A percentile compares a stretch with the other conserved stretches of the same genome.
Evolutionary conservation across 1,140 invertebrate species (phyloP).

Genomic region (Brachionus calyciflorus): DNA sequence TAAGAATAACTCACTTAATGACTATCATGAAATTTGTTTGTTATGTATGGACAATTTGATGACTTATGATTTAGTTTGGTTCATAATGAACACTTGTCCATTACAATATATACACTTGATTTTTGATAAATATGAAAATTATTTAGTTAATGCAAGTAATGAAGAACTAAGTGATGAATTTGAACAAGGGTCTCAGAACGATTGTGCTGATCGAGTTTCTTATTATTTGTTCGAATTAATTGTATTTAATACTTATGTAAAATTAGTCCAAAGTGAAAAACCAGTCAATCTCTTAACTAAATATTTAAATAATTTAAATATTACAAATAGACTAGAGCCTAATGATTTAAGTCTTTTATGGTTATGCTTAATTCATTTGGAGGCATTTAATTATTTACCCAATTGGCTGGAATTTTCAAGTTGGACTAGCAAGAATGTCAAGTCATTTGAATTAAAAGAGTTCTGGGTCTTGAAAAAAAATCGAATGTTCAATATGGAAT

Average conservation of each 20-base stretch:
- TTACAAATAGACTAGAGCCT: constrained; percentile 1
- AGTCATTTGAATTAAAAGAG: neutral
- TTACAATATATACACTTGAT: neutral
- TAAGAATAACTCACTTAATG: constrained; percentile 15
- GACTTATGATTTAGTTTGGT: constrained; percentile 37
- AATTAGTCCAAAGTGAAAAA: neutral
- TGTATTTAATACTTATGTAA: neutral
- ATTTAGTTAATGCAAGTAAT: neutral
- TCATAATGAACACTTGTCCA: constrained; percentile 43
- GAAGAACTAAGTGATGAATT: constrained; percentile 11
- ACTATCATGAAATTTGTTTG: constrained; percentile 42
- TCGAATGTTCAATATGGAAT: neutral
- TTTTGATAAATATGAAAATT: constrained; percentile 38
- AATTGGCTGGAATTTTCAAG: neutral
- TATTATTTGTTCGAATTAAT: constrained; percentile 20
- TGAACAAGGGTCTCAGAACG: constrained; percentile 15
- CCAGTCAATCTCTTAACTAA: neutral
- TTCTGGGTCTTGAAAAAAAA: constrained; percentile 9
- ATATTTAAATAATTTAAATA: neutral
- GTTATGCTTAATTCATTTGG: constrained; percentile 21
- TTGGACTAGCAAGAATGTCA: neutral
- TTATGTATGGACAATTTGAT: constrained; percentile 35
- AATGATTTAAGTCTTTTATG: constrained; percentile 17
- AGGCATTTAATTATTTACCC: constrained; percentile 11
- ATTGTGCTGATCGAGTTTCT: neutral